phyloP scores from a whole-genome alignment of 2,113 vertebrate species.

The Oncorhynchus keta region DNA sequence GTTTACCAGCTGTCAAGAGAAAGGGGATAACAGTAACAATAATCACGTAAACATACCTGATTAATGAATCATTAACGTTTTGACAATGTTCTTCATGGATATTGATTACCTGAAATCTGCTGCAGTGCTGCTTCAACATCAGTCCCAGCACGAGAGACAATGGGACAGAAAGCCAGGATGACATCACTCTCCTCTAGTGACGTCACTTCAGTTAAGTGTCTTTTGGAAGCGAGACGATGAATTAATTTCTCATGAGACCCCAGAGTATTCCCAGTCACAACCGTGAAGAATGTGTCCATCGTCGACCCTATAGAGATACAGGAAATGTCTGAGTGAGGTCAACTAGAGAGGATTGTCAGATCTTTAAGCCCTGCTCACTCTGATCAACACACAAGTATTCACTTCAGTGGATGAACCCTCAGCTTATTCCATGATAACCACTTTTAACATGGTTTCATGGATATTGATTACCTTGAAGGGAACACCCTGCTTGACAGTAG shows the following conservation, averaged over 20 bases:
- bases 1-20: neutral
- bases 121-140: conserved; percentile 10
- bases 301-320: neutral
- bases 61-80: neutral
- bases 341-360: neutral
- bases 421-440: no score
- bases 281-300: neutral
- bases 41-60: neutral
- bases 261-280: neutral
- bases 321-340: neutral
- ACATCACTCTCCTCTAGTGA: neutral
- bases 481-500: no score
- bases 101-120: neutral
- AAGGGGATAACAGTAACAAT: no score
- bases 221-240: neutral
- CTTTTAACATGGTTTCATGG: no score
- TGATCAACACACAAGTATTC: no score
- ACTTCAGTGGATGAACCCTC: no score
- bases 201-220: neutral
- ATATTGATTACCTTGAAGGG: no score
- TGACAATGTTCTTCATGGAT: no score
- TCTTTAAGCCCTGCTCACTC: no score
- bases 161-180: neutral
- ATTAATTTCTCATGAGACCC: neutral
- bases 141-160: neutral